These are phyloP conservation scores for Daphoenositta chrysoptera DNA, from an alignment of 2,113 vertebrate species.

Conservation along the genomic window DNA sequence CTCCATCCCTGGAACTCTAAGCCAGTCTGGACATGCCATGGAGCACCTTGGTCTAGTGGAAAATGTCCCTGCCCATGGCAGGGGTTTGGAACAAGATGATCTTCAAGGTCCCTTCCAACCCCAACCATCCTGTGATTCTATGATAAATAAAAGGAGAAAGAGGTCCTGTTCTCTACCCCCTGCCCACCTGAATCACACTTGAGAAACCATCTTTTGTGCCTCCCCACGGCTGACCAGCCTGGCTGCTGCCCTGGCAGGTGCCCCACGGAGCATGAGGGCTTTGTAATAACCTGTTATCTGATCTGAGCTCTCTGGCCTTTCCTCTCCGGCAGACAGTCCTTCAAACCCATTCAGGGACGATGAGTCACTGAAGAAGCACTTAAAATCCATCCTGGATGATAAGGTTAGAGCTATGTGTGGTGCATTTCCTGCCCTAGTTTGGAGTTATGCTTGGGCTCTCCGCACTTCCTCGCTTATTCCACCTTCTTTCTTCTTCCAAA, in stretches of 20 bases:
- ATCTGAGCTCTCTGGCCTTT: conserved; percentile 7
- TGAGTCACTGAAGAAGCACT: conserved; percentile 56
- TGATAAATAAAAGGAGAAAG: not conserved
- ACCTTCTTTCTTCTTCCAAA: not conserved
- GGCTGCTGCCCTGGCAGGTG: not conserved
- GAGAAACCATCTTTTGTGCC: rapidly evolving
- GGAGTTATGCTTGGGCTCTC: not conserved
- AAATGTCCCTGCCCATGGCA: not conserved
- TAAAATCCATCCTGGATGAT: conserved; percentile 17
- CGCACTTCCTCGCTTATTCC: not conserved
- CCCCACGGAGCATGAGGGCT: not conserved
- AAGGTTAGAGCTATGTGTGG: not conserved
- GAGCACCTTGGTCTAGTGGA: not conserved
- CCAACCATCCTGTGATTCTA: not conserved
- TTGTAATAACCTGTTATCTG: not conserved
- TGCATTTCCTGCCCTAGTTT: conserved; percentile 39
- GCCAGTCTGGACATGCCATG: not conserved
- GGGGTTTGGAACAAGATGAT: not conserved
- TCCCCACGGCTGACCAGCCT: rapidly evolving
- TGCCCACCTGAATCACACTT: not conserved
- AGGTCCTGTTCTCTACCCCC: not conserved
- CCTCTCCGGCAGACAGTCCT: not conserved
- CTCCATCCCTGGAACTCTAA: not conserved
- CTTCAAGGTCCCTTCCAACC: not conserved
- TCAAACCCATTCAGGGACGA: conserved; percentile 8